A percentile compares a stretch with the other conserved stretches of the same genome.
Evolutionary conservation across 2,888 invertebrate species (phyloP).

Genomic region (Limenitis arthemis): DNA sequence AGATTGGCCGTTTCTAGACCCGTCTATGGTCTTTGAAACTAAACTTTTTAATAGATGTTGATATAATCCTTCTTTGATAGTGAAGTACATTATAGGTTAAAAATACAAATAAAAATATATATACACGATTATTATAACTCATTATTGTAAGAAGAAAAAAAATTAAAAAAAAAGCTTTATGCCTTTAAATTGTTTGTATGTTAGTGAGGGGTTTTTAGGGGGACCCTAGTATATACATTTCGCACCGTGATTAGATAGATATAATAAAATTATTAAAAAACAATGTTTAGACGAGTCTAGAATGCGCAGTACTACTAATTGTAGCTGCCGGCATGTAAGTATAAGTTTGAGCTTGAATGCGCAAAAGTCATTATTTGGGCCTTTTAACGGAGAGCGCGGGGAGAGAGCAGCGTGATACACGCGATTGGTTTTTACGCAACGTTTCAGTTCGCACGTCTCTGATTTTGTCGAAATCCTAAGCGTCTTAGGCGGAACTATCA

Average conservation of each 20-base stretch:
- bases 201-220: constrained; percentile 32
- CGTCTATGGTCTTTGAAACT: constrained; percentile 7
- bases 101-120: constrained; percentile 72
- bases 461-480: too few species aligned
- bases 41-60: constrained; percentile 50
- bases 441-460: too few species aligned
- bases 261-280: constrained; percentile 50
- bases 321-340: too few species aligned
- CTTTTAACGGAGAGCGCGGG: too few species aligned
- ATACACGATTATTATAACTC: constrained; percentile 67
- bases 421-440: too few species aligned
- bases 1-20: constrained; percentile 3
- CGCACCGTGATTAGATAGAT: constrained; percentile 65
- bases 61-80: constrained; percentile 68
- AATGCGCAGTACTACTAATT: background rate
- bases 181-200: constrained; percentile 69
- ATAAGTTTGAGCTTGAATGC: too few species aligned
- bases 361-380: too few species aligned
- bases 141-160: constrained; percentile 59
- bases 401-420: too few species aligned
- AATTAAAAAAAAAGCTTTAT: constrained; percentile 62
- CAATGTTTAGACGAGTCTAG: constrained; percentile 22
- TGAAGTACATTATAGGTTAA: constrained; percentile 66
- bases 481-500: too few species aligned
- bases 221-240: constrained; percentile 38